These are phyloP conservation scores for Diplosoma virens DNA, from an alignment of 23 tunicate genomes.

Conservation along the genomic window DNA sequence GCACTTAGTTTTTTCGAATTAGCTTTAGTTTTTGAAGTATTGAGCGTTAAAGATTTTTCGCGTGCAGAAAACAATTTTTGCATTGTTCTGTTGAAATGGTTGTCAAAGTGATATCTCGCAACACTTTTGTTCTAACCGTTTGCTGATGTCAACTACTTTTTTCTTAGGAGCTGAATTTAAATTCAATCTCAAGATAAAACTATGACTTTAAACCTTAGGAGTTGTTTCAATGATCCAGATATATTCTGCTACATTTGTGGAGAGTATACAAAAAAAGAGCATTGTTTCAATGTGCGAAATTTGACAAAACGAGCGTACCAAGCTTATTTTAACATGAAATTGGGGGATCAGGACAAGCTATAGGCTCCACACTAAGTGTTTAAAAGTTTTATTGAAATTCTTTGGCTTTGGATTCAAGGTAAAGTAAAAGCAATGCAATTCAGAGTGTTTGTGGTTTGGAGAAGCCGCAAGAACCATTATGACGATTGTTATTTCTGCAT, in stretches of 20 bases:
- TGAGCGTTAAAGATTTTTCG: no score
- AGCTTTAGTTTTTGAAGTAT: no score
- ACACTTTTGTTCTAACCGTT: no score
- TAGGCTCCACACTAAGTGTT: not conserved
- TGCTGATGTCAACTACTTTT: no score
- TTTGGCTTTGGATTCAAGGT: not conserved
- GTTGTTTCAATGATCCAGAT: not conserved
- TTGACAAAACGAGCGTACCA: not conserved
- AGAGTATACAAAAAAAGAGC: not conserved
- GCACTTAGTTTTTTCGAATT: no score
- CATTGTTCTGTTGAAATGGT: no score
- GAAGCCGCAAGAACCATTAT: not conserved
- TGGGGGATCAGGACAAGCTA: not conserved
- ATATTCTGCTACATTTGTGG: not conserved
- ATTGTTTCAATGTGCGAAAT: not conserved
- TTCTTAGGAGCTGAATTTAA: no score
- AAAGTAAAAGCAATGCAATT: not conserved
- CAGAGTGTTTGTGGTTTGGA: not conserved
- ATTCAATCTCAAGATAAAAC: no score
- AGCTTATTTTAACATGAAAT: not conserved
- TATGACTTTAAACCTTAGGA: no score
- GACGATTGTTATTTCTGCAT: not conserved
- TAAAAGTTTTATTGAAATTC: not conserved
- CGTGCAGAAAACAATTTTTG: no score
- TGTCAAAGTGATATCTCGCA: no score